Percentiles rank a stretch among this genome's conserved stretches.
Conservation (phyloP, 2,797 vertebrate genomes). For the Gymnothorax reevesii region DNA sequence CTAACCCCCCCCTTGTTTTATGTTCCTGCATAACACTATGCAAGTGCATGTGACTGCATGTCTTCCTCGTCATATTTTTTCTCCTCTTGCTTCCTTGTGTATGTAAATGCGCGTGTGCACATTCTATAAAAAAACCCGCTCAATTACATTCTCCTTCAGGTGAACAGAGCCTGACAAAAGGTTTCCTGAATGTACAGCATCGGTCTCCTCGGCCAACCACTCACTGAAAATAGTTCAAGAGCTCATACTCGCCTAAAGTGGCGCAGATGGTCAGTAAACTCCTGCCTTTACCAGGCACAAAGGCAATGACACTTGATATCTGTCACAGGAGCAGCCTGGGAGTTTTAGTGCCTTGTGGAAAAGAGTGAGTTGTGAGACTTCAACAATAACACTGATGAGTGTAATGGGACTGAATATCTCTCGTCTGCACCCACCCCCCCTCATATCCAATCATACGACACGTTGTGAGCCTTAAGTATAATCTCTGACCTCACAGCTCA, state of each 20-base stretch:
- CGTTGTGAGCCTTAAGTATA: background rate
- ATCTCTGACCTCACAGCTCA: background rate
- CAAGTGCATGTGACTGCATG: constrained; percentile 36
- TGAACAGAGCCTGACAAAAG: background rate
- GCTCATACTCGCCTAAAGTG: constrained; percentile 39
- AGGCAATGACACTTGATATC: constrained; percentile 70
- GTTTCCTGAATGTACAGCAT: constrained; percentile 10
- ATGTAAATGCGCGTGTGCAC: background rate
- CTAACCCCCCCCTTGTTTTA: background rate
- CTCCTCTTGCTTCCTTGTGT: background rate
- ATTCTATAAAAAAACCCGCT: background rate
- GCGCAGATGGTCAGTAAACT: constrained; percentile 42
- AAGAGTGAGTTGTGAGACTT: constrained; percentile 1
- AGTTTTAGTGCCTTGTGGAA: background rate
- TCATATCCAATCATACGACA: background rate
- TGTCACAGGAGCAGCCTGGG: constrained; percentile 54
- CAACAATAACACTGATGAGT: background rate
- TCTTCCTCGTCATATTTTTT: background rate
- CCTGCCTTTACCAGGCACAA: constrained; percentile 54
- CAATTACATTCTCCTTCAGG: background rate
- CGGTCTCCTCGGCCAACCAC: constrained; percentile 34
- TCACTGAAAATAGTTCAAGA: constrained; percentile 33
- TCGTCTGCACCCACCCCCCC: constrained; percentile 13
- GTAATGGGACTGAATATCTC: constrained; percentile 3
- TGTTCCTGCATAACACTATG: background rate